Evolutionary conservation across 2,888 invertebrate genomes (phyloP), one percentile per base, ranked within the genome.

Genomic region (Chymomyza amoena): DNA sequence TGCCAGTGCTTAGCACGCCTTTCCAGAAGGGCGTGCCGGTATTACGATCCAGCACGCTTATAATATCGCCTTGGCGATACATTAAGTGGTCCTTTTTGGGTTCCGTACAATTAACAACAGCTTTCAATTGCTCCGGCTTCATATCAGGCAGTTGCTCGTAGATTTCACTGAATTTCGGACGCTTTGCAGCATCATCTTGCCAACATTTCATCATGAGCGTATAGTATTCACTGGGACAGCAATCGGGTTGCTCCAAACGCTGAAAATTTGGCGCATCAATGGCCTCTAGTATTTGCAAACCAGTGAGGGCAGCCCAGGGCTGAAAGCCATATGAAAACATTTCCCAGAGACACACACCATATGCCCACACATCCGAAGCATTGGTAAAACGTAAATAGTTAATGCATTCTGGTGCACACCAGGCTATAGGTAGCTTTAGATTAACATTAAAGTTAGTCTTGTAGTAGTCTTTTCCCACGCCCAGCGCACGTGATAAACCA

Each of bases 321-420:
- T 99, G 98, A 90, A 98, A 97, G 1, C 99, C 99, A 89, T 99
- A 99, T 0, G 98, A 97, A 91, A 99, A 99, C 97, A 99, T 97
- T 92, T 99, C 99, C 99, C 99, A 99, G 0, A 99, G 93, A n/a
- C 98, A 98, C 0, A 99, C 97, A 4, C 97, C 99, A 91, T 96
- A 99, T 0, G 99, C 98, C 99, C 99, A 99, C 0, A 99, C 98
- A 90, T 99, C 99, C 68, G 98, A 98, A 6, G 98, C 96, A 7
- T 98, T 97, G 1, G 99, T 99, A 91, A 99, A 99, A 70, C 97
- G 95, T 72, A 99, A 93, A 91, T 97, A 99, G 79, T 97, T 96
- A 82, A 99, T 99, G 90, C 98, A 98, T 92, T 99, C 99, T 0
- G 99, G 99, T 0, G 99, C 99, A 93, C 99, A 99, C 99, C 99